Percentiles rank a stretch among this genome's conserved stretches.
Conservation (phyloP, 2,888 invertebrate genomes). For the Xanthorhoe designata region DNA sequence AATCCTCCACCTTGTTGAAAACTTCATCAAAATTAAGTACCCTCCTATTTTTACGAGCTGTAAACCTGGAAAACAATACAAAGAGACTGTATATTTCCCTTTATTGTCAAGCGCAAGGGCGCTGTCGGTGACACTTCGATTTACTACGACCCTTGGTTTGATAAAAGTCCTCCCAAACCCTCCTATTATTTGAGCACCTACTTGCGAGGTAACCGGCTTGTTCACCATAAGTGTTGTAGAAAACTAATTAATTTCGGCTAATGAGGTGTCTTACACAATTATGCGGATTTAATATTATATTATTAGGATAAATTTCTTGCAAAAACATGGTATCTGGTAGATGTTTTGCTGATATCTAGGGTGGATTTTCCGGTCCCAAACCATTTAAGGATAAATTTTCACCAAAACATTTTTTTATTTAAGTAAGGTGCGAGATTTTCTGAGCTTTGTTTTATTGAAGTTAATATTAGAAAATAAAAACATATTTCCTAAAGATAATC, state of each 20-base stretch:
- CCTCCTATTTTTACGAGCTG: slow-evolving; percentile 42
- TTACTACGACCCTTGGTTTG: slow-evolving; percentile 78
- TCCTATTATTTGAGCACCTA: slow-evolving; percentile 64
- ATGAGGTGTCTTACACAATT: slow-evolving; percentile 44
- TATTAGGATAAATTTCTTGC: not conserved
- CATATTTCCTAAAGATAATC: too few species aligned
- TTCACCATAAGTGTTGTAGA: slow-evolving; percentile 46
- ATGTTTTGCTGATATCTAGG: too few species aligned
- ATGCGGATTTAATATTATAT: slow-evolving; percentile 32
- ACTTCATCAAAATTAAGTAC: slow-evolving; percentile 44
- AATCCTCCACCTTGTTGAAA: slow-evolving; percentile 18
- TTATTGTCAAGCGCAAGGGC: slow-evolving; percentile 75
- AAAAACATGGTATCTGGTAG: too few species aligned
- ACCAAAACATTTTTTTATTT: too few species aligned
- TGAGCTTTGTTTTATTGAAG: too few species aligned
- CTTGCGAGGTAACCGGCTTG: slow-evolving; percentile 42
- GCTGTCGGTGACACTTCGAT: slow-evolving; percentile 80
- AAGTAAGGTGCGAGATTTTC: too few species aligned
- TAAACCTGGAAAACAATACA: slow-evolving; percentile 59
- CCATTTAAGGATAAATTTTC: too few species aligned
- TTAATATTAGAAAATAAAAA: too few species aligned
- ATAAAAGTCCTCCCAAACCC: slow-evolving; percentile 73
- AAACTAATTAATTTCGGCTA: slow-evolving; percentile 47
- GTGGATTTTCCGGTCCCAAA: too few species aligned
- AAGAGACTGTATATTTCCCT: slow-evolving; percentile 72